phyloP scores from a whole-genome alignment of 2,888 invertebrate species.

The Colletes collaris region DNA sequence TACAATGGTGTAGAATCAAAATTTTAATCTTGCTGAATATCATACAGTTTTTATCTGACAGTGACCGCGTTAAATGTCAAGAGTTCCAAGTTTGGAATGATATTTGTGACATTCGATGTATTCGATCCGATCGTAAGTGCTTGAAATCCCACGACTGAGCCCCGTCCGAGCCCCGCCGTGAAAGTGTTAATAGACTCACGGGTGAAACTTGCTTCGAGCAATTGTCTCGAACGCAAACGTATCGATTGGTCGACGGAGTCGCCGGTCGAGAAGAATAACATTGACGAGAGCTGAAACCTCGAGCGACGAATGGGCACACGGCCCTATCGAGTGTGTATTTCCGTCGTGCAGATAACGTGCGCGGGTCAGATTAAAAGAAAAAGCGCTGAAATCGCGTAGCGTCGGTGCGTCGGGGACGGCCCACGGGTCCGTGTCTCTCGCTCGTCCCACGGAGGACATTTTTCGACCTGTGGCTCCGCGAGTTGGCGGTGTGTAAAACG shows the following conservation, averaged over 20 bases:
- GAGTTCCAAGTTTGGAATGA: no score
- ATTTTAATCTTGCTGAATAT: no score
- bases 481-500: slow-evolving; percentile 43
- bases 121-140: no score
- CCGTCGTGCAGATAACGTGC: slow-evolving; percentile 48
- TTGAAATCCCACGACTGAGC: no score
- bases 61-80: no score
- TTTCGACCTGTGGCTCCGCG: slow-evolving; percentile 58
- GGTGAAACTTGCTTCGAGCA: background rate
- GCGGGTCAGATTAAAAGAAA: slow-evolving; percentile 31
- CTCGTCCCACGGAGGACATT: slow-evolving; percentile 42
- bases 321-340: slow-evolving; percentile 46
- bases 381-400: slow-evolving; percentile 22
- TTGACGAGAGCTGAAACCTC: slow-evolving; percentile 9
- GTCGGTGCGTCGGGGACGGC: background rate
- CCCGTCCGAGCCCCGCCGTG: no score
- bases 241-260: slow-evolving; percentile 4
- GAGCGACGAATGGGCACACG: background rate
- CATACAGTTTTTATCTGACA: no score
- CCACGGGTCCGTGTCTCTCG: slow-evolving; percentile 12
- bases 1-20: no score
- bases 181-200: no score
- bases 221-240: slow-evolving; percentile 12
- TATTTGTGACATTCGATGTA: no score
- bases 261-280: background rate